Evolutionary conservation across 2,113 vertebrate genomes (phyloP), one percentile per base, ranked within the genome.

Genomic region (Amazona vittata): DNA sequence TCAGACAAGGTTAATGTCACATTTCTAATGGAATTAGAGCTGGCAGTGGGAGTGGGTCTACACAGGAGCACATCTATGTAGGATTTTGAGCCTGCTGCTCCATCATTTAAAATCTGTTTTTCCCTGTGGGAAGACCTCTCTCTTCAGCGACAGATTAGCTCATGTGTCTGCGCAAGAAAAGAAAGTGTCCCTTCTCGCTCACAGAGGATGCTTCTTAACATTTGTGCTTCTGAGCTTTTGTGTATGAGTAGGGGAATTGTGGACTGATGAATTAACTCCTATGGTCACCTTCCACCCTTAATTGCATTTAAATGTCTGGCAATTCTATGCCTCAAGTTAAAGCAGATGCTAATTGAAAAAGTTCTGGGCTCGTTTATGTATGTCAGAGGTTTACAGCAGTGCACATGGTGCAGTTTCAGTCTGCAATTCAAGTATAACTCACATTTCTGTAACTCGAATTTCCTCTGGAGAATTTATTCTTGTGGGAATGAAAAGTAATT

Each of bases 401-500:
- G 10, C 39, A 46, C 12, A 19, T 37, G 33, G 25, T 81, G 29
- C 33, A 41, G 12, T 69, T 82, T 59, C 53, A 86, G 37, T 70
- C 29, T 81, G 18, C 46, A 29, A 5, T 20, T 73, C 29, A 59
- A 53, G 50, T 24, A 15, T 29, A 82, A 53, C 43, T 90, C 25
- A 25, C 22, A 8, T 83, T 83, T 44, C 85, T 47, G 33, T 71
- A 73, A 64, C 57, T 83, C 2, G 2, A 1, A 76, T 87, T 96
- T 90, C 47, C 55, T 88, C 70, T 64, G 52, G 14, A 47, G 53
- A 73, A 77, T 92, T 71, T 79, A 73, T 95, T 87, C 62, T 49
- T 80, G 49, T 93, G 88, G 83, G 83, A 96, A 90, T 60, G 41
- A 73, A 62, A 60, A 71, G 20, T 68, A 53, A 85, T 93, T 94